A percentile compares a stretch with the other conserved stretches of the same genome.
Evolutionary conservation across 2,888 invertebrate species (phyloP).

Genomic region (Tipula lateralis): DNA sequence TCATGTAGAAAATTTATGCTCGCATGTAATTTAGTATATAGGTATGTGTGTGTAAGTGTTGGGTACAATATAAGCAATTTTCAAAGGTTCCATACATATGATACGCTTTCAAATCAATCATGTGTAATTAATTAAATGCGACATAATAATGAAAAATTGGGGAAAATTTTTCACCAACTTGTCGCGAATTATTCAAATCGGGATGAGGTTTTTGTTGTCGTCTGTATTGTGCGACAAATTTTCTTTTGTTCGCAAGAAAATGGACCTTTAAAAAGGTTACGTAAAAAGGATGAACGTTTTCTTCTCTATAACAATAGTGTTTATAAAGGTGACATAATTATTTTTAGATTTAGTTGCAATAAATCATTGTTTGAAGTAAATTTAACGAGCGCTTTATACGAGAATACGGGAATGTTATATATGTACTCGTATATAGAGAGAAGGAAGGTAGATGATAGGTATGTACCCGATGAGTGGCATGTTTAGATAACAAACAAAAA

Average conservation of each 20-base stretch:
- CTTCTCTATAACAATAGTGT: background rate
- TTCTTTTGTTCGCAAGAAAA: background rate
- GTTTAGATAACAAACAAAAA: background rate
- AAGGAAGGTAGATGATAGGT: background rate
- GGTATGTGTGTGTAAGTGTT: background rate
- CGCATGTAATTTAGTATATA: background rate
- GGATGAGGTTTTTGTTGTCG: background rate
- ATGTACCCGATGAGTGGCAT: background rate
- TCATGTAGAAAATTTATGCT: background rate
- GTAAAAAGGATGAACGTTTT: background rate
- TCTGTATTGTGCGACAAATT: background rate
- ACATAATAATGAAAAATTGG: conserved; percentile 12
- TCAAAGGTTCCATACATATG: too few species aligned
- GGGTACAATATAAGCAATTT: background rate
- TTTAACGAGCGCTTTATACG: background rate
- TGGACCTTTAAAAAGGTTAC: background rate
- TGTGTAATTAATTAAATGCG: background rate
- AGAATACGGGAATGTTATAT: background rate
- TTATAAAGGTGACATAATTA: background rate
- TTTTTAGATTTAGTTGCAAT: background rate
- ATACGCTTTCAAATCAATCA: background rate
- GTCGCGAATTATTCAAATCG: background rate
- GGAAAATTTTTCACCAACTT: background rate
- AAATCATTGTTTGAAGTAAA: conserved; percentile 19
- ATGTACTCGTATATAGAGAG: background rate